Base-by-base conservation (phyloP, 1,140 invertebrate genomes). In the Caenorhabditis latens region DNA sequence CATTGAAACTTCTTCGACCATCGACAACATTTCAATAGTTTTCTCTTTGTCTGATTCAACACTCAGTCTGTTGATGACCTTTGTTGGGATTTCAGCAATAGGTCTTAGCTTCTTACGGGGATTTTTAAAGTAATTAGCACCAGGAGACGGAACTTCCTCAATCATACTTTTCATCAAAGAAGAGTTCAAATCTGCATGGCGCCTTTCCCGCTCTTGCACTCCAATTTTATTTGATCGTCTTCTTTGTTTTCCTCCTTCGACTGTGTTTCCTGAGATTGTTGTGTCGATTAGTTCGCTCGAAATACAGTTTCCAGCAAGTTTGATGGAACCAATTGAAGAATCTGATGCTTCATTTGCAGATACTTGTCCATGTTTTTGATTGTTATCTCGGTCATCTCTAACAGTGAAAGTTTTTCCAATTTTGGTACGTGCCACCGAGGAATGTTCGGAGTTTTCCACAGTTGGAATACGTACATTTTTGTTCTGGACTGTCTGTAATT, bases 11-110 rank as follows among this genome's bases (percentile, higher is more conserved):
- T 79, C 71, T 79, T 79, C 71, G 53, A 46, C 71, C 24, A 79
- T 53, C n/a, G 71, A 79, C 11, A 21, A 7, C 71, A 79, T 79
- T 11, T 79, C 71, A 79, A 79, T 79, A 9, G 71, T 79, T 53
- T 53, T 48, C 9, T 79, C 71, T 53, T 79, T 79, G 42, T 79
- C 46, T 53, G 71, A 79, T 53, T 79, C 71, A 21, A 46, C 53
- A 11, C 71, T 79, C 4, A 79, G n/a, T 24, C 46, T 48, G n/a
- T 9, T 53, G 0, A 13, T 53, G 2, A 14, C n/a, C n/a, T 53
- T 79, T 21, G 13, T 21, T 11, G 43, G 71, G 7, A n/a, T 53
- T 24, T 50, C 9, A 4, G 11, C 13, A 7, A 6, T n/a, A 9
- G 71, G 71, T 24, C 71, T 79, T 4, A 79, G 1, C 46, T 79